Evolutionary conservation across 2,888 invertebrate genomes (phyloP).

Genomic region (Hirtodrosophila alboralis): DNA sequence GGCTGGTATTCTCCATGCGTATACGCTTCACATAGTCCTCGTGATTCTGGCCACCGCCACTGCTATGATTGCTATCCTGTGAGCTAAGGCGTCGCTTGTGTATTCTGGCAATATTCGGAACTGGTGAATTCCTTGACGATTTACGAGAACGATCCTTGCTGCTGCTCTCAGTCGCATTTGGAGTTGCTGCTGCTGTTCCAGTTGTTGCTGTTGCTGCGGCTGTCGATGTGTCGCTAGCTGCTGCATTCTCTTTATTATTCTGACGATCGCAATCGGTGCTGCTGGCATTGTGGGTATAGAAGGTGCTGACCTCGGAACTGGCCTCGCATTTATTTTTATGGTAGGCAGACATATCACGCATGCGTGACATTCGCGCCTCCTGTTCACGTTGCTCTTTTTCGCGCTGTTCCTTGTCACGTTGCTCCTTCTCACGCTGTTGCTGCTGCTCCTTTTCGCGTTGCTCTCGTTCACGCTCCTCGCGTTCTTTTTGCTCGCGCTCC

Average conservation of each 20-base stretch:
- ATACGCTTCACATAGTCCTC: conserved; percentile 82
- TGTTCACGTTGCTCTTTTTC: conserved; percentile 62
- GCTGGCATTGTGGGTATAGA: conserved; percentile 52
- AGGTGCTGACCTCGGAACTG: conserved; percentile 61
- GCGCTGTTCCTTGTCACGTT: no score
- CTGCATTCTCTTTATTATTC: conserved; percentile 80
- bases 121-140: conserved; percentile 81
- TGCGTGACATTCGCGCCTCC: conserved; percentile 62
- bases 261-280: conserved; percentile 40
- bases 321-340: conserved; percentile 67
- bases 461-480: no score
- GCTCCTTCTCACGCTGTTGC: no score
- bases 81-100: conserved; percentile 91
- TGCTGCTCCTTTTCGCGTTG: no score
- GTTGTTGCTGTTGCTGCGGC: conserved; percentile 6
- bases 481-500: conserved; percentile 34
- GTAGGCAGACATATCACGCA: conserved; percentile 71
- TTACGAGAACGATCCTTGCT: conserved; percentile 78
- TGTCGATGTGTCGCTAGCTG: conserved; percentile 17
- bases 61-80: conserved; percentile 86
- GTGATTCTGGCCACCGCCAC: conserved; percentile 53
- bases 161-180: conserved; percentile 19
- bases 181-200: background rate
- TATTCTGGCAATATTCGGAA: conserved; percentile 71
- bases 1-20: conserved; percentile 72